Conservation (phyloP, 1,140 invertebrate genomes). For the Zophobas morio region DNA sequence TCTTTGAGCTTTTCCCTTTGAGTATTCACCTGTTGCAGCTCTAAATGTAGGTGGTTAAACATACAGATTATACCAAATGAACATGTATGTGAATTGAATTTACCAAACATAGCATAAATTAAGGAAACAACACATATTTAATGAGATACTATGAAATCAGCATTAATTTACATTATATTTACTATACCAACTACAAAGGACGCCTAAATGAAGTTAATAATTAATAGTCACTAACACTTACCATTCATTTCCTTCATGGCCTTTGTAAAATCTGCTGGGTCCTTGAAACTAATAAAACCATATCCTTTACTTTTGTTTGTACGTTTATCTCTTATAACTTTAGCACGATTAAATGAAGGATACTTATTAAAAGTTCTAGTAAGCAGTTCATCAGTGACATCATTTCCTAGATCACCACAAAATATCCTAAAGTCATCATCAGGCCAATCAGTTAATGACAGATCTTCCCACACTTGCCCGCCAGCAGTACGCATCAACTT, state of each 20-base stretch:
- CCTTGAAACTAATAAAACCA: slow-evolving; percentile 98
- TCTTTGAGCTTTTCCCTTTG: too few species aligned
- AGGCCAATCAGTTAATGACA: slow-evolving; percentile 92
- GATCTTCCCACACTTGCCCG: slow-evolving; percentile 95
- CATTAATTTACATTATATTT: background rate
- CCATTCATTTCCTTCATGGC: slow-evolving; percentile 99
- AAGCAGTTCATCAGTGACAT: slow-evolving; percentile 97
- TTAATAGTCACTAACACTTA: slow-evolving; percentile 67
- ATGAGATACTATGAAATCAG: too few species aligned
- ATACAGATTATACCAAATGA: too few species aligned
- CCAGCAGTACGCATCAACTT: slow-evolving; percentile 91
- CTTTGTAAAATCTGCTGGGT: slow-evolving; percentile 97
- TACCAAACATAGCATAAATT: too few species aligned
- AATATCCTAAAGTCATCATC: slow-evolving; percentile 97
- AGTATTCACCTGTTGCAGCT: too few species aligned
- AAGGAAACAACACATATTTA: too few species aligned
- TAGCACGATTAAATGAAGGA: slow-evolving; percentile 94
- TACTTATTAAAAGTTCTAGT: slow-evolving; percentile 95
- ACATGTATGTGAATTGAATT: too few species aligned
- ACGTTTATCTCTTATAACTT: slow-evolving; percentile 95
- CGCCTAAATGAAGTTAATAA: background rate
- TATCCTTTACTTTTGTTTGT: slow-evolving; percentile 99
- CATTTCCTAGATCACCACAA: slow-evolving; percentile 98
- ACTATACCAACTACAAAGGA: background rate
- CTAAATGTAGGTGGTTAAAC: too few species aligned